Conservation (phyloP, 2,113 vertebrate genomes). For the Malurus elegans region DNA sequence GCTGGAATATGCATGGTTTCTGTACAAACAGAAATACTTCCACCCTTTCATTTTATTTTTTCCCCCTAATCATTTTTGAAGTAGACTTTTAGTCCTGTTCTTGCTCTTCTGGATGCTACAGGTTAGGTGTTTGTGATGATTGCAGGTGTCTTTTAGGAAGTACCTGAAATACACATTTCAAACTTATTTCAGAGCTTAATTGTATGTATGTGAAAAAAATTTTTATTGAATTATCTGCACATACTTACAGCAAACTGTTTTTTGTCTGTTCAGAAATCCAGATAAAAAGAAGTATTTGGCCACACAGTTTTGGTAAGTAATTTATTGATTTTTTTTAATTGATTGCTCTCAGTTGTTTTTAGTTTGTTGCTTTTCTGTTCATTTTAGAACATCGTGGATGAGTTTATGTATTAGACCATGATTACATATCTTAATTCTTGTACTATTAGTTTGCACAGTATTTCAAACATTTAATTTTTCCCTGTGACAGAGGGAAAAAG, state of each 20-base stretch:
- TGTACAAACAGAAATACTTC: background rate
- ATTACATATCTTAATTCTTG: background rate
- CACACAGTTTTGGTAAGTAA: conserved; percentile 27
- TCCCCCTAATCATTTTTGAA: background rate
- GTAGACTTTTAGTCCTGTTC: background rate
- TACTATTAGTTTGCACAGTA: background rate
- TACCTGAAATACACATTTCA: background rate
- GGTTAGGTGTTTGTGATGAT: background rate
- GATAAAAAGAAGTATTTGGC: conserved; percentile 21
- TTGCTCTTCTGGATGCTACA: background rate
- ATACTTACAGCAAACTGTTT: conserved; percentile 7
- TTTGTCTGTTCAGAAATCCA: conserved; percentile 43
- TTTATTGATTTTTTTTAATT: background rate
- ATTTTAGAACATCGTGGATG: background rate
- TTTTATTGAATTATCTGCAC: background rate
- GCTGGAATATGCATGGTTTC: background rate
- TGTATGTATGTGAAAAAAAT: background rate
- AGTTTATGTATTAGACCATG: background rate
- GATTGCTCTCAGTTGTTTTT: background rate
- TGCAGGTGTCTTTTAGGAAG: background rate
- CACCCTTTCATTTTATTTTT: background rate
- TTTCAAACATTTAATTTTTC: background rate
- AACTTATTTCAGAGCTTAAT: background rate
- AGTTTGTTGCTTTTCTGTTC: background rate
- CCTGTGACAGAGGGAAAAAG: background rate